Base-by-base conservation (phyloP, 2,113 vertebrate species). In the Seriola quinqueradiata region DNA sequence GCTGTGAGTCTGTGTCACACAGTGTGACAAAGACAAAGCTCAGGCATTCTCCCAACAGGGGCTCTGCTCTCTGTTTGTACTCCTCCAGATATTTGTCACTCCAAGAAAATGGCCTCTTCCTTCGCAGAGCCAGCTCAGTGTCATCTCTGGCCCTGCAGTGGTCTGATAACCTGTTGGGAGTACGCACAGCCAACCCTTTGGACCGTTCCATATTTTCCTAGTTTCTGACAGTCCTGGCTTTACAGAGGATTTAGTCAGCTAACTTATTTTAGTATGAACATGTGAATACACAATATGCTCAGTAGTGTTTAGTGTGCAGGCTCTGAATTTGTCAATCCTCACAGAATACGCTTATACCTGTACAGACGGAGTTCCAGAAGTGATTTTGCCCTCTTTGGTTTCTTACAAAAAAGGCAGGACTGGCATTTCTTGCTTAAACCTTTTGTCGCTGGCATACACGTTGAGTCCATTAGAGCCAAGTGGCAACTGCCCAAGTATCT, bases 1-100 rank as follows among this genome's bases (percentile, higher is more conserved):
- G 86, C 70, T 84, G 88, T 81, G 86, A 84, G 83, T 88, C 70
- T 76, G 81, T 92, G 89, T 92, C 86, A 91, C 91, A 83, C 90
- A 80, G 82, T 82, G 71, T 89, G 93, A 93, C 90, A 92, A 90
- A 93, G 92, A 92, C 91, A 92, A 90, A 90, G 91, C 89, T 93
- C 76, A 82, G 91, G 81, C 88, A 44, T 90, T 86, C 85, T 92
- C 89, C 88, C 91, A 90, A 83, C 90, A 89, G 89, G 91, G 76
- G 77, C 86, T 80, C 75, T 77, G 77, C 83, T 91, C 89, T 90
- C 79, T 87, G 86, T 90, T 92, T 93, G 90, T 84, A 77, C 88
- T 89, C 87, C 89, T 89, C 76, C 83, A 89, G 82, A 88, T 90
- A 90, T 93, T 89, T 93, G 90, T 95, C 92, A 91, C 84, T 90